Evolutionary conservation across 2,888 invertebrate genomes (phyloP), one percentile per base, ranked within the genome.

Genomic region (Camponotus fellah): DNA sequence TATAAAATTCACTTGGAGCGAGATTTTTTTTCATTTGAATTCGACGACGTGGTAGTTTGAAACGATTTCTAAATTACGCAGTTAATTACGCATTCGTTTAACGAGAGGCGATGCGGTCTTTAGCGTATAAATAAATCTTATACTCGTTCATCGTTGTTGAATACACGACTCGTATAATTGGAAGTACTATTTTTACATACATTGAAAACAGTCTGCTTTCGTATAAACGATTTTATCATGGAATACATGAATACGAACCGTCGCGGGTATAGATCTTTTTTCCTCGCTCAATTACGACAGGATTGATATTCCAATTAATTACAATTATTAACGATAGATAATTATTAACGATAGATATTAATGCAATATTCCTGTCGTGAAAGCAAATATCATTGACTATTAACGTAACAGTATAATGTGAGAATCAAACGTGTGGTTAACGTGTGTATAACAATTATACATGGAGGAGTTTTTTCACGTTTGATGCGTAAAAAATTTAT

Each of bases 31-130:
- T 17, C 2, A 64, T 76, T 65, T 76, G 10, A 64, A 65, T 43
- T 66, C 9, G 40, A 37, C 14, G 10, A 10, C 17, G 3, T 17
- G 1, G 26, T 17, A 0, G 0, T 12, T 62, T 12, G 14, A 75
- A 72, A 56, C 21, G 14, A 37, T 58, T 72, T 72, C 17, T 62
- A 21, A 75, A 75, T 56, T 14, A 14, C 21, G 14, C 46, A 14
- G 34, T 34, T 62, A 14, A 74, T 74, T 75, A 75, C 34, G 34
- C 46, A 62, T 64, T 75, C 46, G 60, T 74, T 74, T 66, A 21
- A 56, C 14, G 5, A 37, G 14, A 17, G 34, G 34, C 21, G n/a
- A 72, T 43, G 26, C 21, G 14, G 10, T 32, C 8, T 46, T 6
- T 12, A 46, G 37, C 5, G n/a, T 5, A 64, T 9, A 49, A 34